Conservation (phyloP, 30 jellyfish, hydroid and myxozoan genomes). For the Nemopilema nomurai region DNA sequence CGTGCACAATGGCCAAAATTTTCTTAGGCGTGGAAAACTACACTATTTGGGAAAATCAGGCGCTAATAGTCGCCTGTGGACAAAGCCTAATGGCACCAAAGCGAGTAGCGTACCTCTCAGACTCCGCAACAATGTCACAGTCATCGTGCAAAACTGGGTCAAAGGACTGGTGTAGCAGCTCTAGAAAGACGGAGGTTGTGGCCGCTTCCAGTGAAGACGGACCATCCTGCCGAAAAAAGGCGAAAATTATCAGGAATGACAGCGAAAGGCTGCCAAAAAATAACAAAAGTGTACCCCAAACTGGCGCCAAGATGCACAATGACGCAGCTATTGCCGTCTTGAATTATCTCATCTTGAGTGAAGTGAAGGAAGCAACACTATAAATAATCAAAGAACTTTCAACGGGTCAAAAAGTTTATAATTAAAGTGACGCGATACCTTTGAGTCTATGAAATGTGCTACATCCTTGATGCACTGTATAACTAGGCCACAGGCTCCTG, state of each 20-base stretch:
- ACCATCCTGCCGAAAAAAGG: neutral
- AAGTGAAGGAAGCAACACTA: too few relatives aligned
- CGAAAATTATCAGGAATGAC: neutral
- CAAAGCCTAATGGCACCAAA: too few relatives aligned
- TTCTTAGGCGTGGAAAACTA: too few relatives aligned
- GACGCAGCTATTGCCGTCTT: too few relatives aligned
- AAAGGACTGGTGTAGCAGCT: neutral
- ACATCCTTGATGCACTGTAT: slow-evolving; percentile 45
- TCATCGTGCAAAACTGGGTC: neutral
- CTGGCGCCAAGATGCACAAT: too few relatives aligned
- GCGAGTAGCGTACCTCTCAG: slow-evolving; percentile 40
- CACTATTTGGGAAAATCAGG: too few relatives aligned
- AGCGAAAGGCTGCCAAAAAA: neutral
- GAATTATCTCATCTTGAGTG: too few relatives aligned
- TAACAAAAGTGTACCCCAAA: too few relatives aligned
- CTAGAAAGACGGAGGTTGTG: neutral
- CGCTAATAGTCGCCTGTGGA: too few relatives aligned
- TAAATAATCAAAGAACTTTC: neutral
- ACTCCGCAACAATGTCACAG: slow-evolving; percentile 16
- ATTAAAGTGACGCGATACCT: too few relatives aligned
- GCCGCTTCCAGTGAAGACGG: neutral
- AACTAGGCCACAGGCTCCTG: slow-evolving; percentile 50
- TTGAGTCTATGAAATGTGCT: neutral
- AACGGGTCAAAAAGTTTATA: neutral
- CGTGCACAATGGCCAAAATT: too few relatives aligned